phyloP scores from a whole-genome alignment of 2,113 vertebrate species.

The Albula goreensis region DNA sequence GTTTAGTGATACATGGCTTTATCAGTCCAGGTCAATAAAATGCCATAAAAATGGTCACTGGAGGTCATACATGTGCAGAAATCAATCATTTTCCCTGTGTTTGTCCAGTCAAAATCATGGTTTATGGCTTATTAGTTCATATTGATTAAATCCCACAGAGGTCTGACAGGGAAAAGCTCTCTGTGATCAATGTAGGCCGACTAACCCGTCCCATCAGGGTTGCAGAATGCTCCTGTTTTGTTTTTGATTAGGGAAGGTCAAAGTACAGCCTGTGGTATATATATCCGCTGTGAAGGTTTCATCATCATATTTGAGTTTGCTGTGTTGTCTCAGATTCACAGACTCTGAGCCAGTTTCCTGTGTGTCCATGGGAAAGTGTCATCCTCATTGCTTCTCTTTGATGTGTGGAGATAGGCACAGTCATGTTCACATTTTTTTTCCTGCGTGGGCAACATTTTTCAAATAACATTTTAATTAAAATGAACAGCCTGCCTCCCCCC shows the following conservation, averaged over 20 bases:
- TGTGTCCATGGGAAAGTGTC: not conserved
- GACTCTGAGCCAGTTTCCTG: not conserved
- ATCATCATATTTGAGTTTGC: not conserved
- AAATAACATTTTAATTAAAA: not conserved
- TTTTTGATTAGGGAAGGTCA: not conserved
- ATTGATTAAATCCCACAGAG: slow-evolving; percentile 1
- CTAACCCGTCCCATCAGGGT: not conserved
- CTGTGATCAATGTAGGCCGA: not conserved
- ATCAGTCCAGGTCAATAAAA: not conserved
- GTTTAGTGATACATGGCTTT: not conserved
- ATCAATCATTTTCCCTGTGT: not conserved
- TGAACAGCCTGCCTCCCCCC: not conserved
- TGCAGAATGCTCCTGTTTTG: not conserved
- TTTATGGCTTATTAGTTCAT: not conserved
- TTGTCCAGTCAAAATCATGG: not conserved
- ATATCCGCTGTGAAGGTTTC: not conserved
- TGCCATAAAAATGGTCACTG: not conserved
- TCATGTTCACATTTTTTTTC: not conserved
- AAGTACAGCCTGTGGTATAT: not conserved
- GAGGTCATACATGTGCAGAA: not conserved
- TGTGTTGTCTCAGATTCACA: not conserved
- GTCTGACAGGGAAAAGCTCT: not conserved
- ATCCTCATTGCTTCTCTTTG: not conserved
- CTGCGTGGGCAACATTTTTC: not conserved
- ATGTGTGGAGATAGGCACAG: not conserved